Percentiles rank a stretch among this genome's conserved stretches.
These are phyloP conservation scores for Caenorhabditis wallacei DNA, from an alignment of 2,888 invertebrate species.

Conservation along the genomic window DNA sequence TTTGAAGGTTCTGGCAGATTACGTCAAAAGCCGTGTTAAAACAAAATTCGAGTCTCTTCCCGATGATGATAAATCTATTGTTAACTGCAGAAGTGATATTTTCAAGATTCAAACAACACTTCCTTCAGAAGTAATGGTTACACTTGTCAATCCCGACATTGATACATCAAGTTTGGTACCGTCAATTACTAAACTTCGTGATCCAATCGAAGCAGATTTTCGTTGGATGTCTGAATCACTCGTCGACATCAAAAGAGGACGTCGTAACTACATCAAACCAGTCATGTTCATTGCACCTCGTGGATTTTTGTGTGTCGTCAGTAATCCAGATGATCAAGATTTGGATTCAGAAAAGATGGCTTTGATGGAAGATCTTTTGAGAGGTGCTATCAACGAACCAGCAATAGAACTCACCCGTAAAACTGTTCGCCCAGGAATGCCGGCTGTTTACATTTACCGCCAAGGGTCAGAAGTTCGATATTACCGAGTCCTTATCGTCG, in stretches of 20 bases:
- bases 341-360: constrained; percentile 17
- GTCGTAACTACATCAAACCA: constrained; percentile 18
- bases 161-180: constrained; percentile 8
- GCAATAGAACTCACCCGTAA: background rate
- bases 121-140: constrained; percentile 39
- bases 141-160: constrained; percentile 14
- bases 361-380: constrained; percentile 23
- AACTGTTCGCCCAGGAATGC: constrained; percentile 28
- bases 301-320: constrained; percentile 37
- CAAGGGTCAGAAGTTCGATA: constrained; percentile 28
- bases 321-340: background rate
- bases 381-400: background rate
- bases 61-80: constrained; percentile 31
- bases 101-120: constrained; percentile 43
- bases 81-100: constrained; percentile 29
- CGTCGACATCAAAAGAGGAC: background rate
- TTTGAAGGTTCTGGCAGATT: constrained; percentile 27
- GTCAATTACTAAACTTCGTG: constrained; percentile 20
- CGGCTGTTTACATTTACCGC: constrained; percentile 41
- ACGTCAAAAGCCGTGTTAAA: constrained; percentile 17
- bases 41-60: constrained; percentile 25
- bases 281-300: constrained; percentile 53
- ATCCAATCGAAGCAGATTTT: constrained; percentile 43
- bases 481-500: constrained; percentile 41
- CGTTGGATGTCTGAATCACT: constrained; percentile 41